Conservation (phyloP, 2,888 invertebrate genomes). For the Drosophila sordidula region DNA sequence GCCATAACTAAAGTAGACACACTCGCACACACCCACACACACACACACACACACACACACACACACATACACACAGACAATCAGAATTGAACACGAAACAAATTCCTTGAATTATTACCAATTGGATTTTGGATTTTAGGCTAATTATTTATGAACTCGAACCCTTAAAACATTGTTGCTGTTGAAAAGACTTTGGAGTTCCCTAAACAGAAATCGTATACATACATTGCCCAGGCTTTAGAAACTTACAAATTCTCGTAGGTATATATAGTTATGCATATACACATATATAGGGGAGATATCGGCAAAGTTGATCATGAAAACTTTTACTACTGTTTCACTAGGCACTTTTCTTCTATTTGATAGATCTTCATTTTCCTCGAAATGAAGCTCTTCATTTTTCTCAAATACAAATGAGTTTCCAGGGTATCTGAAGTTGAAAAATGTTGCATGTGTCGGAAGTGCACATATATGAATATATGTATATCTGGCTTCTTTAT, state of each 20-base stretch:
- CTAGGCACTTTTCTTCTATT: conserved; percentile 70
- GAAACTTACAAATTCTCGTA: conserved; percentile 8
- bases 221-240: conserved; percentile 47
- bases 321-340: conserved; percentile 41
- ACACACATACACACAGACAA: neutral
- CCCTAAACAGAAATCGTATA: conserved; percentile 43
- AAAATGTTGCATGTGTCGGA: conserved; percentile 3
- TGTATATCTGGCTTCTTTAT: neutral
- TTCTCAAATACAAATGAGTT: conserved; percentile 28
- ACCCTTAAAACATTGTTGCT: neutral
- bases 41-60: conserved; percentile 5
- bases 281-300: conserved; percentile 10
- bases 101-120: conserved; percentile 31
- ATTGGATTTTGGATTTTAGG: conserved; percentile 17
- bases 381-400: conserved; percentile 11
- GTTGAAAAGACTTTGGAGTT: neutral
- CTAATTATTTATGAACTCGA: neutral
- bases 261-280: conserved; percentile 4
- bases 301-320: conserved; percentile 24
- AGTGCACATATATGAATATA: neutral
- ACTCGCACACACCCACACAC: neutral
- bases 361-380: conserved; percentile 26
- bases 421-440: neutral
- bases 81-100: conserved; percentile 47
- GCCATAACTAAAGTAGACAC: conserved; percentile 37